Evolutionary conservation across 1,140 invertebrate genomes (phyloP).

Genomic region (Ruditapes philippinarum): DNA sequence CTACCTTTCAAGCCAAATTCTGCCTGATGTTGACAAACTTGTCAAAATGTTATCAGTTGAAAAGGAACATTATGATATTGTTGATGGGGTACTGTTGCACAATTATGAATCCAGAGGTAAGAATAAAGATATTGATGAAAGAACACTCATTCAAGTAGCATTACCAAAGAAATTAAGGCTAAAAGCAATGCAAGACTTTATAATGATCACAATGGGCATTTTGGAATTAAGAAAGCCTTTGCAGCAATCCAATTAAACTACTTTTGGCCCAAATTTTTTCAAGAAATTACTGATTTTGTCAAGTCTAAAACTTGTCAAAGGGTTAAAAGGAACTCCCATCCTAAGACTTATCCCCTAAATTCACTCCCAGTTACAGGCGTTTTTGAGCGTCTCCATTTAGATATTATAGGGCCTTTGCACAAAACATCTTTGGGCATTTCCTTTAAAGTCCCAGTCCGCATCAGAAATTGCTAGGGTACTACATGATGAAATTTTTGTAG

Average conservation of each 20-base stretch:
- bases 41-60: conserved; percentile 39
- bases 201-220: conserved; percentile 67
- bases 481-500: conserved; percentile 67
- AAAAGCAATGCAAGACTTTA: conserved; percentile 48
- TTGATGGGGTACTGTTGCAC: conserved; percentile 69
- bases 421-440: conserved; percentile 56
- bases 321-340: not conserved
- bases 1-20: not conserved
- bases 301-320: conserved; percentile 44
- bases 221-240: conserved; percentile 21
- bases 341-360: not conserved
- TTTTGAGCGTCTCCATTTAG: conserved; percentile 63
- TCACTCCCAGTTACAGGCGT: conserved; percentile 41
- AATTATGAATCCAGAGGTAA: conserved; percentile 56
- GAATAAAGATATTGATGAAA: conserved; percentile 18
- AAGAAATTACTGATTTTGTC: conserved; percentile 34
- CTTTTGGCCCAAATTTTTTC: conserved; percentile 55
- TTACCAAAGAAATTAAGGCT: conserved; percentile 58
- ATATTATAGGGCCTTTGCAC: conserved; percentile 65
- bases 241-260: conserved; percentile 6
- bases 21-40: conserved; percentile 61
- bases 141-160: conserved; percentile 46
- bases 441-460: conserved; percentile 33
- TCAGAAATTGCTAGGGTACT: conserved; percentile 57
- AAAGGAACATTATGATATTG: conserved; percentile 60